Evolutionary conservation across 2,888 invertebrate species (phyloP).

Genomic region (Caenorhabditis panamensis): DNA sequence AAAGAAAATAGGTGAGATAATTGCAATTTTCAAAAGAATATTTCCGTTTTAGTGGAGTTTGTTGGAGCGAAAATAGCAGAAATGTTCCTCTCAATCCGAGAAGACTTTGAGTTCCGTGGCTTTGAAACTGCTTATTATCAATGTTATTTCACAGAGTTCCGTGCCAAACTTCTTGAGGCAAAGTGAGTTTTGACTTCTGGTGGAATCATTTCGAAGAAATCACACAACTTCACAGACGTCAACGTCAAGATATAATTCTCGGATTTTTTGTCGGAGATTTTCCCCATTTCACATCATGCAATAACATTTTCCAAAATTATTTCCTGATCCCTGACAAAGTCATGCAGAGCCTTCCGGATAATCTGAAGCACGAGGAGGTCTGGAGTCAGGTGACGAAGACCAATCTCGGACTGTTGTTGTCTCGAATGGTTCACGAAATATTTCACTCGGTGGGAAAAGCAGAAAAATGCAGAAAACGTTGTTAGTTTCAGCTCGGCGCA

Average conservation of each 20-base stretch:
- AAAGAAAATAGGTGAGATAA: constrained; percentile 3
- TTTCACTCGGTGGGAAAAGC: constrained; percentile 14
- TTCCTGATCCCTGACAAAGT: constrained; percentile 13
- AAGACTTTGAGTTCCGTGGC: constrained; percentile 38
- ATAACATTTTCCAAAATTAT: constrained; percentile 2
- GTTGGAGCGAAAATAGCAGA: constrained; percentile 15
- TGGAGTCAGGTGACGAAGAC: background rate
- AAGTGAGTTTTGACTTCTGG: background rate
- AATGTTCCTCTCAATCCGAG: constrained; percentile 12
- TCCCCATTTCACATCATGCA: constrained; percentile 3
- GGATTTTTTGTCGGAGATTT: constrained; percentile 13
- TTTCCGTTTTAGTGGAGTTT: constrained; percentile 4
- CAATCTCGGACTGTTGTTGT: background rate
- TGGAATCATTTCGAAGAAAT: no score
- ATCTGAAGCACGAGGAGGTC: background rate
- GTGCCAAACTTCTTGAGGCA: background rate
- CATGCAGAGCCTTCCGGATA: constrained; percentile 5
- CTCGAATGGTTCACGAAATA: constrained; percentile 20
- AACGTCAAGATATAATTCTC: constrained; percentile 16
- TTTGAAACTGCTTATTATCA: constrained; percentile 1
- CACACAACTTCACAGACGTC: constrained; percentile 5
- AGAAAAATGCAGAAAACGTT: background rate
- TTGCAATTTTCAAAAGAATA: background rate
- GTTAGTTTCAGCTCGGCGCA: constrained; percentile 18
- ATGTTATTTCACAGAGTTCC: background rate